Conservation (phyloP, 2,797 vertebrate species). For the Hapalemur alaotrensis region DNA sequence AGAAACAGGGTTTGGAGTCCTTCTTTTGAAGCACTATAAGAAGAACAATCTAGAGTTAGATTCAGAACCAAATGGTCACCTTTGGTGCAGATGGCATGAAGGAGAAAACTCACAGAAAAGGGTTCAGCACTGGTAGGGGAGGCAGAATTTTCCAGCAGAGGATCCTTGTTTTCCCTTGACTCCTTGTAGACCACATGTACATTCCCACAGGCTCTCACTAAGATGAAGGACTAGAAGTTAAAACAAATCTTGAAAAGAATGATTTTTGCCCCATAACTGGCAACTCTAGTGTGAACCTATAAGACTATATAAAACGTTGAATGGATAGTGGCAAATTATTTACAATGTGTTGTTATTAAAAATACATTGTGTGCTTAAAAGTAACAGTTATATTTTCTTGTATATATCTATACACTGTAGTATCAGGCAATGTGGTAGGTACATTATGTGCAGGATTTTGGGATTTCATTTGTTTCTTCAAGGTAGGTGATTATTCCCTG, state of each 20-base stretch:
- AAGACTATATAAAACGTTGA: neutral
- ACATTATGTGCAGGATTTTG: neutral
- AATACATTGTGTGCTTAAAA: neutral
- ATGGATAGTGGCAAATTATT: neutral
- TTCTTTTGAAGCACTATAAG: neutral
- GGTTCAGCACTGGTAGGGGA: neutral
- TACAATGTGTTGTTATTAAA: neutral
- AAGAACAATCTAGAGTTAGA: neutral
- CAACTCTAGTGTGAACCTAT: neutral
- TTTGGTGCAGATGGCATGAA: neutral
- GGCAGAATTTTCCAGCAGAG: neutral
- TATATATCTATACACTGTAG: neutral
- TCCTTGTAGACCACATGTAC: neutral
- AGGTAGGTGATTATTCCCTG: neutral
- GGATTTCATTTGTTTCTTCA: neutral
- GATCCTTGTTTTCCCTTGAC: neutral
- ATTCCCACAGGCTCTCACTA: neutral
- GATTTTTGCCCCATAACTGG: neutral
- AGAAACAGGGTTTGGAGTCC: neutral
- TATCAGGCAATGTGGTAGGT: neutral
- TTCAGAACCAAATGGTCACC: neutral
- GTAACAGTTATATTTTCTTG: neutral
- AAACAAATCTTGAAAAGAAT: neutral
- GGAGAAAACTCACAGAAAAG: neutral
- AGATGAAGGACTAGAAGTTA: neutral